Evolutionary conservation across 2,888 invertebrate genomes (phyloP), one percentile per base, ranked within the genome.

Genomic region (Diabrotica balteata): DNA sequence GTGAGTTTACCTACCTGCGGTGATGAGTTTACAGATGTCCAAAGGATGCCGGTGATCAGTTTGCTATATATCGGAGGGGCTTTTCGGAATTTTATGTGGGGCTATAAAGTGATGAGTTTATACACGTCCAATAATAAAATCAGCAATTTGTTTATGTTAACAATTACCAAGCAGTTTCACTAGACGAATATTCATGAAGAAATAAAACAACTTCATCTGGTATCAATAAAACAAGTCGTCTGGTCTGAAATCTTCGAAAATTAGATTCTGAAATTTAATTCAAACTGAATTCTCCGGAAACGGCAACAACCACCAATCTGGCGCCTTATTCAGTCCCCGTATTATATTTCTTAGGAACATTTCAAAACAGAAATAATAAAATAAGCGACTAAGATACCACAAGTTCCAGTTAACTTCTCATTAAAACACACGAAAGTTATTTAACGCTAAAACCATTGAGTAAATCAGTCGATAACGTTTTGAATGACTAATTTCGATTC

Each of bases 331-430:
- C 46, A 8, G 46, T 46, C 46, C 46, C 46, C 7, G 47, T 47
- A 47, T 47, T 10, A 47, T 47, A 47, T 47, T 47, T 47, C 47
- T 47, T 47, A 47, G 10, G 47, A 47, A 47, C 47, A 47, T 47
- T 47, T 47, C 47, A 47, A 47, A 47, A 47, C 47, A 47, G 5
- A 32, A 47, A 47, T 47, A 47, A 10, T 47, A 9, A 47, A 9
- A 8, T 47, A 9, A 8, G 10, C 10, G 47, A 47, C 47, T 10
- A 46, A 46, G 8, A 46, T 47, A 47, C 47, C 47, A 47, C 47
- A 47, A 8, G 10, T 47, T 9, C 47, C 47, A 47, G 3, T 47
- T 47, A 47, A 47, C 4, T 10, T 47, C 8, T 47, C 47, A 10
- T 47, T 47, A 47, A 47, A 9, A 32, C 32, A 32, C 32, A 32